Base-by-base conservation (phyloP, 2,888 invertebrate genomes). In the Heliconius cydno region DNA sequence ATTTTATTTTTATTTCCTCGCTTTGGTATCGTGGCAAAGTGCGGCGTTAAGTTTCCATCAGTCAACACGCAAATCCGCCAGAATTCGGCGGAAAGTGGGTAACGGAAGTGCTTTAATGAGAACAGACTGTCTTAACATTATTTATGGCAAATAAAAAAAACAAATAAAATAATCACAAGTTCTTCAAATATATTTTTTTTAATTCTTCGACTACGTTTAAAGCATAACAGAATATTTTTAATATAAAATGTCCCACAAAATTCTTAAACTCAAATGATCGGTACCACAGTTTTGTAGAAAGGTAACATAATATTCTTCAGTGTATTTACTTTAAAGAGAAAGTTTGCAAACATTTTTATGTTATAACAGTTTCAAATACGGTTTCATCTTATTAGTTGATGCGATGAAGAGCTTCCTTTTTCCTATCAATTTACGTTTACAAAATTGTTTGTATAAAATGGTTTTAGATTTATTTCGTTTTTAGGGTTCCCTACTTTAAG, bases 271-370 rank as follows among this genome's bases (percentile, higher is more conserved):
- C 38, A n/a, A 5, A 68, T 41, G 15, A 70, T 70, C 41, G 22
- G 3, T 41, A 38, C 68, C 9, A 34, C 13, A 41, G n/a, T 25
- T 30, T 60, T n/a, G 3, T 57, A 34, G n/a, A 25, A 73, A 72
- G 30, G 52, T 60, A 57, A 60, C 34, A n/a, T 34, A n/a, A 60
- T 72, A 73, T 60, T 34, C n/a, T 60, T 34, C 57, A 60, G 7
- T 60, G n/a, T 73, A n/a, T 60, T 73, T 57, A 30, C 34, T 60
- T 60, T 57, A 2, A 30, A 28, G 30, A 34, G 30, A 60, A 73
- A 73, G 57, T 15, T 10, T 57, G 73, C n/a, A 73, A 73, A 73
- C 15, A 34, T 52, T 73, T 72, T 34, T 73, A 28, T 34, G 12
- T 13, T 57, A 57, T 72, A 72, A 38, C 68, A n/a, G 68, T 57